phyloP scores from a whole-genome alignment of 1,140 invertebrate species.

The Plutomurus gul region DNA sequence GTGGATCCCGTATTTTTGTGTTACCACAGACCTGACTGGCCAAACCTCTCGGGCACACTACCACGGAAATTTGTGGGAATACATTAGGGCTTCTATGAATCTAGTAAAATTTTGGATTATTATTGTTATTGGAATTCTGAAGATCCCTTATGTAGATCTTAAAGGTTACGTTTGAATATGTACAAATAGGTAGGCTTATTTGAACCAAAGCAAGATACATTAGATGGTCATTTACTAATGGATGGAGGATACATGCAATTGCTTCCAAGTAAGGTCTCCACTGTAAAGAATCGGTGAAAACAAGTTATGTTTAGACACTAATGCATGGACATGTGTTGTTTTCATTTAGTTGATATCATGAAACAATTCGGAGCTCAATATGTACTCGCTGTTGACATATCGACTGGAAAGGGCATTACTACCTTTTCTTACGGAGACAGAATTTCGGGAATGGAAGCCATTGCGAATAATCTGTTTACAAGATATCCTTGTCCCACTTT shows the following conservation, averaged over 20 bases:
- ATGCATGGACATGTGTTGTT: no score
- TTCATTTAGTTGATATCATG: slow-evolving; percentile 25
- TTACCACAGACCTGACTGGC: slow-evolving; percentile 35
- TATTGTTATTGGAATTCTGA: background rate
- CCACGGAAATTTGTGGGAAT: slow-evolving; percentile 26
- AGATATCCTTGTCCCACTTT: background rate
- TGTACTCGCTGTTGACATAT: slow-evolving; percentile 1
- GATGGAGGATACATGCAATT: slow-evolving; percentile 99
- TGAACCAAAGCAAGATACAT: slow-evolving; percentile 67
- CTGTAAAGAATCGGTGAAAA: no score
- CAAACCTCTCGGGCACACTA: slow-evolving; percentile 29
- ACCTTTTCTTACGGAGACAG: background rate
- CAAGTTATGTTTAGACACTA: no score
- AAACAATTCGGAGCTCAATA: background rate
- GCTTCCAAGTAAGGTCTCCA: slow-evolving; percentile 95
- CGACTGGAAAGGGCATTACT: background rate
- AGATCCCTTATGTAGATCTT: background rate
- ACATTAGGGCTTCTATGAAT: slow-evolving; percentile 43
- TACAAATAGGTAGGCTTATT: background rate
- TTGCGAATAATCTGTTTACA: background rate
- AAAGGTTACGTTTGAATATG: background rate
- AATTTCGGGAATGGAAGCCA: background rate
- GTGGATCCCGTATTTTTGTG: slow-evolving; percentile 37
- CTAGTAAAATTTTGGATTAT: slow-evolving; percentile 29
- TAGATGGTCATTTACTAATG: slow-evolving; percentile 90